Base-by-base conservation (phyloP, 1,140 invertebrate species). In the Saccostrea glomerata region DNA sequence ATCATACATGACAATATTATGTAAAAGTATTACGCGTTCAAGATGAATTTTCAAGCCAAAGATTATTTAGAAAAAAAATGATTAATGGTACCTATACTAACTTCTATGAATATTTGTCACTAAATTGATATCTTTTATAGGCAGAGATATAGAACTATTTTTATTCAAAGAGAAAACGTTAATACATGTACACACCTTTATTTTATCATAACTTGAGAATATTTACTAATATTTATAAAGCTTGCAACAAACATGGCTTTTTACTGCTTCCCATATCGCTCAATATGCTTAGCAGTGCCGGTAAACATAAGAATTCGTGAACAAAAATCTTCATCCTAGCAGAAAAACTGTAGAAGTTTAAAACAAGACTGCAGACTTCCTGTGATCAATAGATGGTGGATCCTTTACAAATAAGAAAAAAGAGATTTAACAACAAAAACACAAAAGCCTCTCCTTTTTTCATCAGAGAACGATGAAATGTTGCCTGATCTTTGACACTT, bases 181-280 rank as follows among this genome's bases (percentile, higher is more conserved):
- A 6, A 47, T 47, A 47, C n/a, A n/a, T n/a, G n/a, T n/a, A n/a
- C 47, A 6, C 47, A 47, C 9, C 47, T 47, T 9, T 47, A 63
- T 63, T 63, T 2, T 17, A 63, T 63, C 58, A 63, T n/a, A 20
- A 20, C 58, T 63, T 63, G 5, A 20, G 47, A 17, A 30, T 30
- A 77, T 77, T 77, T 36, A 77, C 25, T 77, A 30, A 77, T 77
- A 77, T 77, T 77, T 77, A 77, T 25, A 30, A 30, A 30, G 70
- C 23, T 63, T 20, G 23, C 30, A 77, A 77, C 23, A 30, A 77
- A 77, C 58, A 36, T 36, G 25, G 70, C 23, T 77, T 30, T 77
- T 25, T 5, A 15, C 25, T 36, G 25, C 30, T 77, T 77, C 70
- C 70, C 30, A 36, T 36, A 30, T 77, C 70, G 15, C 25, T 30